Percentiles rank a stretch among this genome's conserved stretches.
phyloP scores from a whole-genome alignment of 1,140 invertebrate species.

The Drosophila tristis region DNA sequence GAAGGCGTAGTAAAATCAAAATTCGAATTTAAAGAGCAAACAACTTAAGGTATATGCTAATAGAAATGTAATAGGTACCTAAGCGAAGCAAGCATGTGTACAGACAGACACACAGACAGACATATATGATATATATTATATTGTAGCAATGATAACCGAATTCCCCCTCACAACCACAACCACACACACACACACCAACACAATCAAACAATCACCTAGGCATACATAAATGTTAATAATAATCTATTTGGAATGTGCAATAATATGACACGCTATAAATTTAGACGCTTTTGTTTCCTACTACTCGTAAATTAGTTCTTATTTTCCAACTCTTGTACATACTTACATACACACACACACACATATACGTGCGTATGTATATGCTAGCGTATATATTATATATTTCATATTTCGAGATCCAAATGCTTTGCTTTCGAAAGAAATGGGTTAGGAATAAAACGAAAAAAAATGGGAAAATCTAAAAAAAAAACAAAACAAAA shows the following conservation, averaged over 20 bases:
- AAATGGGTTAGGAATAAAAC: slow-evolving; percentile 42
- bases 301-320: slow-evolving; percentile 61
- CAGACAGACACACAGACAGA: slow-evolving; percentile 42
- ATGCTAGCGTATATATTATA: slow-evolving; percentile 7
- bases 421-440: slow-evolving; percentile 59
- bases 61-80: slow-evolving; percentile 50
- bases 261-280: slow-evolving; percentile 80
- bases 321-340: slow-evolving; percentile 63
- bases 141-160: slow-evolving; percentile 33
- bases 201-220: slow-evolving; percentile 9
- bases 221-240: slow-evolving; percentile 45
- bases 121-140: slow-evolving; percentile 42
- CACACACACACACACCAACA: background rate
- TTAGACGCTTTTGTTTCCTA: slow-evolving; percentile 78
- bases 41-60: slow-evolving; percentile 63
- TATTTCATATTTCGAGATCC: slow-evolving; percentile 52
- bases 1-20: slow-evolving; percentile 80
- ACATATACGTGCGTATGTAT: slow-evolving; percentile 17
- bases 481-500: slow-evolving; percentile 23
- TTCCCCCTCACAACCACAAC: slow-evolving; percentile 15
- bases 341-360: slow-evolving; percentile 36
- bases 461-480: slow-evolving; percentile 22
- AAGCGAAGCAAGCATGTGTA: slow-evolving; percentile 39
- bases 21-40: slow-evolving; percentile 78
- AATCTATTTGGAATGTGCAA: slow-evolving; percentile 75